Evolutionary conservation across 1,140 invertebrate genomes (phyloP).

Genomic region (Bombyx mandarina): DNA sequence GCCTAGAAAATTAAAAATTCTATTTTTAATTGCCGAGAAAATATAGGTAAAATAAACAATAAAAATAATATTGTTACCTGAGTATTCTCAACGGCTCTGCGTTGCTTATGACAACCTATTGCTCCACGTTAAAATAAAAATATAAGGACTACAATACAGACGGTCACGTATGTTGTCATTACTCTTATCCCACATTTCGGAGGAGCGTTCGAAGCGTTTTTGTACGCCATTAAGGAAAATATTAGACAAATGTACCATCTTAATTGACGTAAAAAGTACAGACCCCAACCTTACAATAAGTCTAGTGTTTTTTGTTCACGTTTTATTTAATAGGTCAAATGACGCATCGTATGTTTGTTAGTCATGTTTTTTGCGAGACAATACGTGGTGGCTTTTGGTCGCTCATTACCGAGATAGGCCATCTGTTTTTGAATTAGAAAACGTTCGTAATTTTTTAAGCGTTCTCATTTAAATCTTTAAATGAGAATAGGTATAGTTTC

Average conservation of each 20-base stretch:
- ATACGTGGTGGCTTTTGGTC: conserved; percentile 5
- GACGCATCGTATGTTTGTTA: conserved; percentile 19
- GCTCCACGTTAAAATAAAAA: not conserved
- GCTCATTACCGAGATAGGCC: conserved; percentile 6
- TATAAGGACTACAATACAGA: not conserved
- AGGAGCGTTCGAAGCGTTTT: not conserved
- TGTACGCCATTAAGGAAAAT: conserved; percentile 10
- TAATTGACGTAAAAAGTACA: conserved; percentile 18
- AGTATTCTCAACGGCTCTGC: too few species aligned
- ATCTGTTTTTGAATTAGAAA: conserved; percentile 3
- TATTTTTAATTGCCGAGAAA: too few species aligned
- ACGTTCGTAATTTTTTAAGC: not conserved
- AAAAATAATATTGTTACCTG: too few species aligned
- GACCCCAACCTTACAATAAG: conserved; percentile 2
- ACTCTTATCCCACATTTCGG: too few species aligned
- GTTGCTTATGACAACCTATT: too few species aligned
- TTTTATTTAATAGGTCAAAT: conserved; percentile 32
- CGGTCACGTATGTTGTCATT: too few species aligned
- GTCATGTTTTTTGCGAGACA: conserved; percentile 8
- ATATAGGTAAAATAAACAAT: too few species aligned
- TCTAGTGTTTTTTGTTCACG: conserved; percentile 17
- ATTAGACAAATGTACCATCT: conserved; percentile 12
- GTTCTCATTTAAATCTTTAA: too few species aligned
- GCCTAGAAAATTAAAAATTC: too few species aligned
- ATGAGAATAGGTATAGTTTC: too few species aligned